These are phyloP conservation scores for Eremophila alpestris DNA, from an alignment of 2,797 vertebrate genomes.

Conservation along the genomic window DNA sequence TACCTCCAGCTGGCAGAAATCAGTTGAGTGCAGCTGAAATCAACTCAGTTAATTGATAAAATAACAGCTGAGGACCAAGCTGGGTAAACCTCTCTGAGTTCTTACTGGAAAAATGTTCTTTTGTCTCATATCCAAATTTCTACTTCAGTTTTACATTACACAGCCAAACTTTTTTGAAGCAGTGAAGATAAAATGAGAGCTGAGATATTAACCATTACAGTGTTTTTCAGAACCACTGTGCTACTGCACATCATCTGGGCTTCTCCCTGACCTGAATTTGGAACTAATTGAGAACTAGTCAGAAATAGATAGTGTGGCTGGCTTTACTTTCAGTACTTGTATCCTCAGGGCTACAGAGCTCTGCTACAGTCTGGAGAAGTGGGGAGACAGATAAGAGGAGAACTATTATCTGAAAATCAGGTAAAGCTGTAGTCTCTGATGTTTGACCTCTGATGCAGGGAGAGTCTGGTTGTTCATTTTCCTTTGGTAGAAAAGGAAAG, in stretches of 20 bases:
- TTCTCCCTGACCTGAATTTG: not conserved
- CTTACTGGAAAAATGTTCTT: not conserved
- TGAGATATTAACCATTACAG: not conserved
- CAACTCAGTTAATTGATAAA: not conserved
- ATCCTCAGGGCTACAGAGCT: not conserved
- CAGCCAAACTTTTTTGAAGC: not conserved
- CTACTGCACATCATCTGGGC: not conserved
- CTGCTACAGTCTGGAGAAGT: not conserved
- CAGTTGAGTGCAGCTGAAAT: not conserved
- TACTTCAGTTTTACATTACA: not conserved
- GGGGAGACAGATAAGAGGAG: not conserved
- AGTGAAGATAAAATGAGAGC: not conserved
- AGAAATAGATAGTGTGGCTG: not conserved
- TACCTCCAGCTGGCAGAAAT: not conserved
- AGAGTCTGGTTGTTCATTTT: not conserved
- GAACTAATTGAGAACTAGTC: not conserved
- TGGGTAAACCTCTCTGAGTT: not conserved
- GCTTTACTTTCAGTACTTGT: not conserved
- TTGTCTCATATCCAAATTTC: not conserved
- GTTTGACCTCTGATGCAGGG: not conserved
- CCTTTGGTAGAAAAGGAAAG: not conserved
- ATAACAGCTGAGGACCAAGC: not conserved
- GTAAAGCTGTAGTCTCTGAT: not conserved
- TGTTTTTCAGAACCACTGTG: not conserved
- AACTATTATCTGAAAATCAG: not conserved